A percentile compares a stretch with the other conserved stretches of the same genome.
phyloP scores from a whole-genome alignment of 2,113 vertebrate genomes.

The Phalacrocorax brasilianus region DNA sequence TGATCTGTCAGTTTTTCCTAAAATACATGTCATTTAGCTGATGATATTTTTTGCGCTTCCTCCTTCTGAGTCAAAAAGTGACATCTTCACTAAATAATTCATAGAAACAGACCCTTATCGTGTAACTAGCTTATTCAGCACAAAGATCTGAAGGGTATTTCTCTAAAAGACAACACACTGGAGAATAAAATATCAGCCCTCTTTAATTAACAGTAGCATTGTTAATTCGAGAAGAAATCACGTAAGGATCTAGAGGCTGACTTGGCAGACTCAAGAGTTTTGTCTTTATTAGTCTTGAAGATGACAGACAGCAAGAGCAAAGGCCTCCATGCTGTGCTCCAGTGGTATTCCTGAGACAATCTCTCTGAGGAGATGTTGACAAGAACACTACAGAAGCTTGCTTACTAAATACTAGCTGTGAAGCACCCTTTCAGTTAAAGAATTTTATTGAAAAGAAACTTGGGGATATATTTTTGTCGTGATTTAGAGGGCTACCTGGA shows the following conservation, averaged over 20 bases:
- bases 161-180: constrained; percentile 39
- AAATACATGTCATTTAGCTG: neutral
- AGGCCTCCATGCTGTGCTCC: neutral
- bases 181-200: constrained; percentile 38
- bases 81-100: constrained; percentile 57
- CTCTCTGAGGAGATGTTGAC: neutral
- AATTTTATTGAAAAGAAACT: neutral
- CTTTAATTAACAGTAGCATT: constrained; percentile 38
- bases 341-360: neutral
- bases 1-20: neutral
- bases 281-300: neutral
- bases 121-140: constrained; percentile 62
- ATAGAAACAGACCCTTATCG: constrained; percentile 25
- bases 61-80: neutral
- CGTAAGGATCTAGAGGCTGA: constrained; percentile 28
- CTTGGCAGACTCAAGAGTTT: neutral
- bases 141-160: constrained; percentile 56
- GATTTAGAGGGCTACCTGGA: neutral
- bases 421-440: neutral
- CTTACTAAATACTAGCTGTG: neutral
- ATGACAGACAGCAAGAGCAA: neutral
- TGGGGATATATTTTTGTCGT: neutral
- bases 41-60: neutral
- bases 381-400: neutral
- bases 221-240: constrained; percentile 3